phyloP scores from a whole-genome alignment of 2,888 invertebrate genomes.

The Eubasilissa splendida region DNA sequence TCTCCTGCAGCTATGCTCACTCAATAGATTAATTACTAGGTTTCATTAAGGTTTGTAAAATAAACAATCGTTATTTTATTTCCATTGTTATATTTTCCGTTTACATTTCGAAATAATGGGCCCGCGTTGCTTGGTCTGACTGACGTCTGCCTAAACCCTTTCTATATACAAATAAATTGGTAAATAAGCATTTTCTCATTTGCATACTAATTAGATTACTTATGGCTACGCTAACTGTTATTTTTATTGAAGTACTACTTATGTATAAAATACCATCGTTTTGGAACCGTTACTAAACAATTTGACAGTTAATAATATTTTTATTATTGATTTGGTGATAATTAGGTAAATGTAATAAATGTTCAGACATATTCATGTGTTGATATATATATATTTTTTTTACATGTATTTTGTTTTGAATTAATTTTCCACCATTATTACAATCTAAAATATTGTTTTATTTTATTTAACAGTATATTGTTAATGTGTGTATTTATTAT shows the following conservation, averaged over 20 bases:
- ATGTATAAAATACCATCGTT: neutral
- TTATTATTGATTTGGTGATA: slow-evolving; percentile 8
- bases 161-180: slow-evolving; percentile 22
- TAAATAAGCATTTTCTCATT: slow-evolving; percentile 34
- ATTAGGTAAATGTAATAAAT: neutral
- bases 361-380: neutral
- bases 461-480: too few relatives aligned
- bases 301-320: neutral
- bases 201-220: slow-evolving; percentile 40
- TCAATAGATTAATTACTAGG: slow-evolving; percentile 34
- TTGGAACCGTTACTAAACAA: neutral
- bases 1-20: slow-evolving; percentile 35
- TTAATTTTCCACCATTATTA: too few relatives aligned
- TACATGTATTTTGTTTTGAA: neutral
- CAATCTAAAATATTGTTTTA: too few relatives aligned
- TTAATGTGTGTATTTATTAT: too few relatives aligned
- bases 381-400: neutral
- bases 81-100: neutral
- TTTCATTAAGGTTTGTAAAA: slow-evolving; percentile 41
- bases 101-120: slow-evolving; percentile 5
- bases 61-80: slow-evolving; percentile 24
- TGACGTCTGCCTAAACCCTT: neutral
- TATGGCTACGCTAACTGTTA: slow-evolving; percentile 21
- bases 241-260: slow-evolving; percentile 1
- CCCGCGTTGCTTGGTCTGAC: slow-evolving; percentile 6